phyloP scores from a whole-genome alignment of 2,888 invertebrate species.

The Nezara viridula region DNA sequence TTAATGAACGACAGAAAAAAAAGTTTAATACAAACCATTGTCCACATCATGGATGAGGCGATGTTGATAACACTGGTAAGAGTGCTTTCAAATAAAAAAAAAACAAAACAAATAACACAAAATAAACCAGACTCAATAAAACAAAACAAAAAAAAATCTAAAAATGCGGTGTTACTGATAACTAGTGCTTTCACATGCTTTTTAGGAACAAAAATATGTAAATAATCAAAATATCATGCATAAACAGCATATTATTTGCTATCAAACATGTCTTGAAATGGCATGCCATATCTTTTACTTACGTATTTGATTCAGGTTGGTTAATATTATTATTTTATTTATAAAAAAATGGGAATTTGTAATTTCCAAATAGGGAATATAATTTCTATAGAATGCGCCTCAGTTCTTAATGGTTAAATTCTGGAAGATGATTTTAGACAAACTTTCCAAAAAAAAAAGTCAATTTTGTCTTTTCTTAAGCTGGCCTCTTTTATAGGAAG shows the following conservation, averaged over 20 bases:
- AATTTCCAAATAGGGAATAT: no score
- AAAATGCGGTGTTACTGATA: conserved; percentile 30
- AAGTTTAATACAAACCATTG: conserved; percentile 17
- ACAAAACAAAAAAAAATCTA: background rate
- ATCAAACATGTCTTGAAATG: background rate
- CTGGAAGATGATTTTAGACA: no score
- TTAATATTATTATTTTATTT: background rate
- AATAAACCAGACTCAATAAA: background rate
- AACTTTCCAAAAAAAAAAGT: no score
- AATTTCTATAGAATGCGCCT: no score
- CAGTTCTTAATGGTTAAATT: no score
- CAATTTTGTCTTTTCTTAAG: no score
- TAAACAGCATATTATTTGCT: background rate
- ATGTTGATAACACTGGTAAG: background rate
- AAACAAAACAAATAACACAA: background rate
- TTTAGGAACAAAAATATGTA: background rate
- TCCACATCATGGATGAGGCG: background rate
- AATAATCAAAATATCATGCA: conserved; percentile 9
- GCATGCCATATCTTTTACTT: conserved; percentile 12
- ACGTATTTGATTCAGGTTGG: background rate
- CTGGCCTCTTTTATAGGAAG: no score
- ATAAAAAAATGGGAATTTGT: no score
- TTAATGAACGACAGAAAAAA: no score
- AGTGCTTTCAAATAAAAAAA: background rate
- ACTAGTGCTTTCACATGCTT: conserved; percentile 32